A percentile compares a stretch with the other conserved stretches of the same genome.
Evolutionary conservation across 2,797 vertebrate species (phyloP).

Genomic region (Falco naumanni): DNA sequence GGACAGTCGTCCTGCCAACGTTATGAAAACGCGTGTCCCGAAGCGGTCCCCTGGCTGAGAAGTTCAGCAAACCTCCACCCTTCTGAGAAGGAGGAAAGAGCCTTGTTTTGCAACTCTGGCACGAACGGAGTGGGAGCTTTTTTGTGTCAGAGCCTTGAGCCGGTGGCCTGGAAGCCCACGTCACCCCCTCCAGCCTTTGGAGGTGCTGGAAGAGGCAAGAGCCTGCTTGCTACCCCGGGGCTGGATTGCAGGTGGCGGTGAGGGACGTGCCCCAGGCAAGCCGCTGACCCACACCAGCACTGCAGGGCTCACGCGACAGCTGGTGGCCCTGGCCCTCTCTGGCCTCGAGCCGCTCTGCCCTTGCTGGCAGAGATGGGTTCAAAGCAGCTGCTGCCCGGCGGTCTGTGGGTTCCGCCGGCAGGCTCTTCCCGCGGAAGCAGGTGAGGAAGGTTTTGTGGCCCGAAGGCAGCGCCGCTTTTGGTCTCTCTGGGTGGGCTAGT

Average conservation of each 20-base stretch:
- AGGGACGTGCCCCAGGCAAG: not conserved
- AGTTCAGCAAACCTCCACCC: conserved; percentile 6
- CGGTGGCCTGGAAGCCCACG: not conserved
- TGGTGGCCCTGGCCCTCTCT: not conserved
- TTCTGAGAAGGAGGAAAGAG: not conserved
- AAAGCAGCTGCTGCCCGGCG: fast-evolving
- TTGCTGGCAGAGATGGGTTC: not conserved
- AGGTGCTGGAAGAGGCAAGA: not conserved
- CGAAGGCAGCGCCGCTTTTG: not conserved
- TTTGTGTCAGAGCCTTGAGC: not conserved
- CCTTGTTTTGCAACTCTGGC: not conserved
- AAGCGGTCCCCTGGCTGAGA: not conserved
- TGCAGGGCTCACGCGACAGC: not conserved
- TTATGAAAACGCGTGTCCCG: not conserved
- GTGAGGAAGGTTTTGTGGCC: not conserved
- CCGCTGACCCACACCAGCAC: not conserved
- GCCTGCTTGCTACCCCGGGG: not conserved
- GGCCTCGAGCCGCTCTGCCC: not conserved
- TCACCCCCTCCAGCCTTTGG: not conserved
- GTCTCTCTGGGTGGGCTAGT: not conserved
- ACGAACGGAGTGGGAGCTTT: not conserved
- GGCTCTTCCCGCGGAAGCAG: not conserved
- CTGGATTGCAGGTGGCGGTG: not conserved
- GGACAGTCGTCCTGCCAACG: not conserved
- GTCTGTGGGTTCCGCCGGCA: not conserved